These are phyloP conservation scores for Ranitomeya variabilis DNA, from an alignment of 2,113 vertebrate genomes.

Conservation along the genomic window DNA sequence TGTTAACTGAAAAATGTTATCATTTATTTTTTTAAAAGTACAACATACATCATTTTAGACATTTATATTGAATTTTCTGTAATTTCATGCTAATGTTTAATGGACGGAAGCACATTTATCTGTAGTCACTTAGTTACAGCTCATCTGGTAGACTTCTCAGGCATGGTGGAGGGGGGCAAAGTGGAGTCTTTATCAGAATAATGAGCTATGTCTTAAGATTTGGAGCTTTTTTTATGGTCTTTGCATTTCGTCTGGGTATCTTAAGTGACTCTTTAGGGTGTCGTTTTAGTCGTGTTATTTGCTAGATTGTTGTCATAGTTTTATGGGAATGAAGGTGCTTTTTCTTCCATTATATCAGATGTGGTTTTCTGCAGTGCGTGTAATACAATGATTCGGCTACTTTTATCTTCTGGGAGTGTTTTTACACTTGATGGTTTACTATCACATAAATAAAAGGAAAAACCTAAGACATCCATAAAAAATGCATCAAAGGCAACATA, in stretches of 20 bases:
- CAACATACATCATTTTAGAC: slow-evolving; percentile 41
- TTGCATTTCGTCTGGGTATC: not conserved
- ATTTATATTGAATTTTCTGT: slow-evolving; percentile 44
- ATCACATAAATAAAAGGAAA: not conserved
- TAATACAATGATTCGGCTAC: not conserved
- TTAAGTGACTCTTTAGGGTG: not conserved
- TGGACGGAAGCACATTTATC: slow-evolving; percentile 43
- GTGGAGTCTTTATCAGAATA: not conserved
- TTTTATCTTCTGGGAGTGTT: not conserved
- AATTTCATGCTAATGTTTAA: slow-evolving; percentile 43
- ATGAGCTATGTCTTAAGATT: slow-evolving; percentile 6
- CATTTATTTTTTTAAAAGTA: slow-evolving; percentile 33
- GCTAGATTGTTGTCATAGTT: not conserved
- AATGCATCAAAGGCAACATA: not conserved
- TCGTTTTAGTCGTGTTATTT: not conserved
- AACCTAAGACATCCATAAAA: not conserved
- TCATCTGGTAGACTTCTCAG: slow-evolving; percentile 35
- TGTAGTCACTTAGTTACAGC: slow-evolving; percentile 46
- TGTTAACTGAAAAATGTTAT: slow-evolving; percentile 34
- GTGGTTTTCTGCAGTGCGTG: not conserved
- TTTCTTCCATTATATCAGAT: not conserved
- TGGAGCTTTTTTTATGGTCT: not conserved
- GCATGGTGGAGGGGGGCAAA: not conserved
- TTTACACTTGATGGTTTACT: not conserved
- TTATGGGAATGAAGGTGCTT: not conserved